phyloP scores from a whole-genome alignment of 1,140 invertebrate genomes.

The Caenorhabditis inopinata region DNA sequence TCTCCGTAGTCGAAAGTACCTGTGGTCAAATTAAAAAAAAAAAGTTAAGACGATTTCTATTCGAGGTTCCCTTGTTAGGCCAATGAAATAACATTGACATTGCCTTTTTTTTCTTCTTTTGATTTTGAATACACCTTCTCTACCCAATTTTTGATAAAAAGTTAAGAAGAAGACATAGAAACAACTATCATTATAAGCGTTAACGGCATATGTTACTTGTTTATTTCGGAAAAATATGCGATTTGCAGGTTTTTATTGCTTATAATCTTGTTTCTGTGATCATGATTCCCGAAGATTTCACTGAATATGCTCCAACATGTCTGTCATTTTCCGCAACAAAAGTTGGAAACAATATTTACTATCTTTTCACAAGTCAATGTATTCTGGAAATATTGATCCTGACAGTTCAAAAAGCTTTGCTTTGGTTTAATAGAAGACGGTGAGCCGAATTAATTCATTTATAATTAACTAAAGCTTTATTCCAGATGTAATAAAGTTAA shows the following conservation, averaged over 20 bases:
- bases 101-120: too few relatives aligned
- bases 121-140: too few relatives aligned
- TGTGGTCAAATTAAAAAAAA: too few relatives aligned
- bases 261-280: background rate
- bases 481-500: background rate
- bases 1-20: too few relatives aligned
- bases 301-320: background rate
- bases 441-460: background rate
- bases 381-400: background rate
- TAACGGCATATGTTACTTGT: too few relatives aligned
- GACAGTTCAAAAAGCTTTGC: background rate
- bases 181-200: too few relatives aligned
- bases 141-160: too few relatives aligned
- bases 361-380: background rate
- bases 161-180: too few relatives aligned
- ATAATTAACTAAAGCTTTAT: background rate
- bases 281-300: background rate
- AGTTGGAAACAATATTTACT: background rate
- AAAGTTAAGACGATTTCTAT: too few relatives aligned
- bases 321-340: background rate
- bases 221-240: too few relatives aligned
- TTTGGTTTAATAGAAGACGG: background rate
- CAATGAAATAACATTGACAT: too few relatives aligned
- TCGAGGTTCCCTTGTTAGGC: too few relatives aligned
- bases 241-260: background rate